A percentile compares a stretch with the other conserved stretches of the same genome.
Evolutionary conservation across 1,140 invertebrate species (phyloP).

Genomic region (Vollenhovia emeryi): DNA sequence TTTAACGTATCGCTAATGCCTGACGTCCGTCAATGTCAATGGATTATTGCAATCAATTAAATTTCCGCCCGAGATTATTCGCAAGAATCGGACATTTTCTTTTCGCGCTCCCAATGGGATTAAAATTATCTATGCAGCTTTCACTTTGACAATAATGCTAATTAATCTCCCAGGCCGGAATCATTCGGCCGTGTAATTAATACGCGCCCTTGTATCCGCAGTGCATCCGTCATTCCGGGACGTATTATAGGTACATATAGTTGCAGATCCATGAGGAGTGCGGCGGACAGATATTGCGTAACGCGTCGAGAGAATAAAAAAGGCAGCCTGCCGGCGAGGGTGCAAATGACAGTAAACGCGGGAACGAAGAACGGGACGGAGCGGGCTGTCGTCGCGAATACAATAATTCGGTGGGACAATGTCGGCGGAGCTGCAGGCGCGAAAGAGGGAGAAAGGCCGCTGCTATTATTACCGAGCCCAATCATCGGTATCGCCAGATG

Average conservation of each 20-base stretch:
- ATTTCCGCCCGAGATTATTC: conserved; percentile 1
- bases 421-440: background rate
- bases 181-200: conserved; percentile 26
- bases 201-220: background rate
- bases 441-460: background rate
- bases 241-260: background rate
- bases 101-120: background rate
- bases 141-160: conserved; percentile 20
- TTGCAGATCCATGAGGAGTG: conserved; percentile 22
- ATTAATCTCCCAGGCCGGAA: conserved; percentile 19
- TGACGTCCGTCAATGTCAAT: background rate
- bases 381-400: conserved; percentile 43
- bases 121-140: background rate
- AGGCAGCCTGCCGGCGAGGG: conserved; percentile 27
- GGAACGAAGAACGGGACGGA: conserved; percentile 53
- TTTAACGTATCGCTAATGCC: conserved; percentile 25
- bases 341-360: conserved; percentile 53
- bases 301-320: background rate
- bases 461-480: conserved; percentile 59
- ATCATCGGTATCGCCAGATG: conserved; percentile 56
- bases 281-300: conserved; percentile 34
- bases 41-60: conserved; percentile 27
- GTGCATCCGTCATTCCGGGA: background rate
- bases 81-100: background rate
- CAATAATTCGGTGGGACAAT: conserved; percentile 61